Evolutionary conservation across 2,888 invertebrate genomes (phyloP), one percentile per base, ranked within the genome.

Genomic region (Hypomecis punctinalis): DNA sequence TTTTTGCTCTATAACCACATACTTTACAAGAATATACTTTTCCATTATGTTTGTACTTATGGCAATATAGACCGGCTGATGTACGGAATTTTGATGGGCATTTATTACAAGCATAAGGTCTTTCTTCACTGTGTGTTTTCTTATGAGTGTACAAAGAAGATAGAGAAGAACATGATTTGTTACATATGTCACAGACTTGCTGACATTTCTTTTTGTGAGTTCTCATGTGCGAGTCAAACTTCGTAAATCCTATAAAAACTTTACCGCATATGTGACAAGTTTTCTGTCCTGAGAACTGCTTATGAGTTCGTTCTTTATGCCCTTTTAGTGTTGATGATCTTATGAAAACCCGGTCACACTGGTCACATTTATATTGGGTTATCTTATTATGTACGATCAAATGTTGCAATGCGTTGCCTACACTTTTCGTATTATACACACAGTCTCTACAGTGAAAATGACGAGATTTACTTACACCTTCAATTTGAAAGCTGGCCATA

Each of bases 261-360:
- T 23, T 39, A 8, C 57, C 57, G 39, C 63, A 63, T 13, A 47
- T 35, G 5, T 36, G 45, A 40, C 63, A 63, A n/a, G 47, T 33
- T 39, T 37, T 56, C 37, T 56, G 9, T 9, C 48, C 33, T 10
- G 35, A n/a, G n/a, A 42, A 39, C 63, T 1, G 70, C 63, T 0
- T 72, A 70, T 37, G 77, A 76, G 5, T 64, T 63, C 35, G 6
- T 36, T 61, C 2, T 81, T 72, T 64, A 75, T 80, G 63, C 83
- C 89, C 4, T 78, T 80, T 62, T 89, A 91, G 81, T 35, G 86
- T 82, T 23, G 82, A 78, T 0, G 73, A 76, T 61, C 91, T 91
- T 0, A 86, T 80, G 47, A 80, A 91, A 1, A 69, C 67, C 52
- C 76, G 84, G 0, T 64, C 63, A 63, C 91, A 91, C 35, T 82